Evolutionary conservation across 2,113 vertebrate genomes (phyloP), one percentile per base, ranked within the genome.

Genomic region (Alaudala cheleensis): DNA sequence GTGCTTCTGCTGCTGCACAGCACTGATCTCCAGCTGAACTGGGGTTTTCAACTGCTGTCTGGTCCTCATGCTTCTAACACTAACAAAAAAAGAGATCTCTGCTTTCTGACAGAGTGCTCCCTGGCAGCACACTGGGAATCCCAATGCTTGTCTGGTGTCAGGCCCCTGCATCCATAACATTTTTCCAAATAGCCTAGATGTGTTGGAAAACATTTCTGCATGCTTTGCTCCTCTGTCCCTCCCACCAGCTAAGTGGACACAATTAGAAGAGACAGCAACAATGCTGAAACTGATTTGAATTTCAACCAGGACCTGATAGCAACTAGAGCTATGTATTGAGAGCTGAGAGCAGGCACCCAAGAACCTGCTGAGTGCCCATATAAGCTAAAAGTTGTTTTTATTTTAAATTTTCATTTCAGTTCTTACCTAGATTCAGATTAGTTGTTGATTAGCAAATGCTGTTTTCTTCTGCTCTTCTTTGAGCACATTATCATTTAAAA

Each of bases 281-380:
- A 84, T 80, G 79, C 74, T 77, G 72, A 73, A 90, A 83, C 72
- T 74, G 76, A 92, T 94, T 49, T 90, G 92, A 94, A 94, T 96
- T 95, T 95, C 82, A 93, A 50, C 86, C 60, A 81, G 51, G 39
- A 62, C 47, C 66, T 60, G 51, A 39, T 39, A 82, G 70, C 50
- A 85, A 16, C 49, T 57, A 57, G 14, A 61, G 54, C 50, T 70
- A n/a, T 65, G 29, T 50, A 50, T 33, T 56, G 50, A 74, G 31
- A 77, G 42, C 72, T 24, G 29, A 56, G 74, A 37, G 44, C 37
- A 77, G 82, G 31, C 71, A 83, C 74, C 20, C 64, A 88, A 60
- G 80, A 40, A 73, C 15, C 22, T 33, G 42, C 17, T 25, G 26
- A 72, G 53, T 66, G 81, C 9, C 39, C 9, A 0, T 21, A 45